phyloP scores from a whole-genome alignment of 2,797 vertebrate genomes.

The Pseudochirops corinnae region DNA sequence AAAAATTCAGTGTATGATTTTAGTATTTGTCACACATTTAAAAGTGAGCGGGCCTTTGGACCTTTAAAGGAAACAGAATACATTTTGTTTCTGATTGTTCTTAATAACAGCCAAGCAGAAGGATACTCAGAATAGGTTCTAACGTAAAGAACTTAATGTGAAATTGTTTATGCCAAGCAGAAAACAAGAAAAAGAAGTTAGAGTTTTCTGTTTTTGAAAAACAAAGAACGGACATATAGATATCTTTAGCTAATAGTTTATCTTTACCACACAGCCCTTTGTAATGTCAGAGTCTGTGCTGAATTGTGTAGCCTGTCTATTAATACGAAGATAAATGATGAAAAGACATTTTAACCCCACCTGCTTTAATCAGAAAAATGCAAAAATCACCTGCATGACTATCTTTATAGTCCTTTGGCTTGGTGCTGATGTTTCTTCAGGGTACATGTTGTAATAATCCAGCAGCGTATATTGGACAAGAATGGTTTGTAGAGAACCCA shows the following conservation, averaged over 20 bases:
- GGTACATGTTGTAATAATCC: slow-evolving; percentile 28
- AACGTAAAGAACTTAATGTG: not conserved
- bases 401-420: not conserved
- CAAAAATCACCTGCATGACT: not conserved
- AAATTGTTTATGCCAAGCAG: not conserved
- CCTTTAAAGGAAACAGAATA: not conserved
- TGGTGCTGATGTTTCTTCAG: slow-evolving; percentile 45
- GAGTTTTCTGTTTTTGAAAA: not conserved
- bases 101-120: not conserved
- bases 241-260: not conserved
- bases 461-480: slow-evolving; percentile 38
- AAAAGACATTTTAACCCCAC: slow-evolving; percentile 25
- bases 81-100: not conserved
- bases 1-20: not conserved
- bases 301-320: slow-evolving; percentile 17
- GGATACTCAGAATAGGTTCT: not conserved
- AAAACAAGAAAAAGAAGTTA: not conserved
- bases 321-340: slow-evolving; percentile 8
- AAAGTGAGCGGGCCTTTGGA: not conserved
- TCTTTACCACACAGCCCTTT: not conserved
- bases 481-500: slow-evolving; percentile 30
- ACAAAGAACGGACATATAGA: not conserved
- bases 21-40: not conserved
- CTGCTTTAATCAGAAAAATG: slow-evolving; percentile 12
- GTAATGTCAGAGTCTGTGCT: not conserved